Evolutionary conservation across 2,797 vertebrate genomes (phyloP), one percentile per base, ranked within the genome.

Genomic region (Muraenolepis orangiensis): DNA sequence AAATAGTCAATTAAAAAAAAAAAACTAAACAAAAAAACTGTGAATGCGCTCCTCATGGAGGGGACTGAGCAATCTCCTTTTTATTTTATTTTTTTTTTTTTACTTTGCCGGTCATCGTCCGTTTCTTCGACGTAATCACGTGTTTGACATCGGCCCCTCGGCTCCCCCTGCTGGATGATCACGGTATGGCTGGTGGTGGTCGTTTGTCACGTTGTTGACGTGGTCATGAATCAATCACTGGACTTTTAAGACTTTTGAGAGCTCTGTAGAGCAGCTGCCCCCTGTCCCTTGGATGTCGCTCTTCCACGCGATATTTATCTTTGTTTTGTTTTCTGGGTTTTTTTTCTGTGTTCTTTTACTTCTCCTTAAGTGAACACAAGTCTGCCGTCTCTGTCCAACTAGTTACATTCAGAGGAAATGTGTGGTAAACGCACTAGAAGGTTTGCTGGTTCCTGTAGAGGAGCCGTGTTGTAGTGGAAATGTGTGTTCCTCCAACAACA

Each of bases 21-120:
- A 38, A 2, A 38, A 40, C n/a, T n/a, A n/a, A n/a, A n/a, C n/a
- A 13, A 42, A 13, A 42, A 20, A 18, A 68, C 80, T 71, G 64
- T 86, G 76, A 86, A 85, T 79, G 77, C 69, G 74, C 81, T 81
- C 80, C 78, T 87, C 80, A 74, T 83, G 82, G 79, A 74, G 66
- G 74, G 78, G 74, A 84, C 76, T 32, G 73, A 75, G 67, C n/a
- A n/a, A 57, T 28, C 18, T 34, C n/a, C 31, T 68, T 66, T n/a
- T n/a, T n/a, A n/a, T n/a, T n/a, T n/a, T n/a, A n/a, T n/a, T n/a
- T n/a, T n/a, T n/a, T n/a, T n/a, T n/a, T n/a, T 38, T 69, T 6
- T 79, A 70, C 13, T 80, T 81, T 76, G 70, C 26, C 70, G 66
- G 77, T 66, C 20, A 66, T 38, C 7, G 16, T 34, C 30, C 78